These are phyloP conservation scores for Gisinianus flammeolus DNA, from an alignment of 2,888 invertebrate genomes.

Conservation along the genomic window DNA sequence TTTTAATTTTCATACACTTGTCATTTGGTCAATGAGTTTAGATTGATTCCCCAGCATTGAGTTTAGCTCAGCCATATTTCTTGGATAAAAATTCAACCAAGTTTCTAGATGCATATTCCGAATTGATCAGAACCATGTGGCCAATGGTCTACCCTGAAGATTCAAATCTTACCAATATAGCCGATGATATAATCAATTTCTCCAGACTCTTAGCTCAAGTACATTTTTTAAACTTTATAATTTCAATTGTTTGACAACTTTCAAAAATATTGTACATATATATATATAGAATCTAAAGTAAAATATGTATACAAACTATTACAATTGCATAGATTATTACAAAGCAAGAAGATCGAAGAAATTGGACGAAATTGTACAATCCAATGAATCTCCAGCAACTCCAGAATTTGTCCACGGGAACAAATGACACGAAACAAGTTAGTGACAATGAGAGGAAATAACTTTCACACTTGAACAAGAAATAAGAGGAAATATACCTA, in stretches of 20 bases:
- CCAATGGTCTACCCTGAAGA: conserved; percentile 44
- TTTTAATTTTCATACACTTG: background rate
- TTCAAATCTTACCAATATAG: conserved; percentile 65
- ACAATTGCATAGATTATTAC: conserved; percentile 71
- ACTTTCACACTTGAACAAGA: too few relatives aligned
- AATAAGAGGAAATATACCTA: too few relatives aligned
- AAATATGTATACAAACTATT: too few relatives aligned
- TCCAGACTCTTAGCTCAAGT: conserved; percentile 71
- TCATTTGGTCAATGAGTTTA: conserved; percentile 3
- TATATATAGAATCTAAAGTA: too few relatives aligned
- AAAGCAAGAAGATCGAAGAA: conserved; percentile 86
- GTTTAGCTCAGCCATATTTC: conserved; percentile 33
- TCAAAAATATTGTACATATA: too few relatives aligned
- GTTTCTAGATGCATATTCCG: conserved; percentile 44
- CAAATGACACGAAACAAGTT: too few relatives aligned
- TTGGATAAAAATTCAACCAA: conserved; percentile 34
- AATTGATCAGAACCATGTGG: conserved; percentile 45
- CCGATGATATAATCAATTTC: conserved; percentile 69
- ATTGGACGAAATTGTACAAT: conserved; percentile 87
- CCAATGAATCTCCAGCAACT: conserved; percentile 81
- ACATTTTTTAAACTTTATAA: too few relatives aligned
- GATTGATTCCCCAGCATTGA: conserved; percentile 44
- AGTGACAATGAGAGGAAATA: too few relatives aligned
- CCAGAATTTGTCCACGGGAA: conserved; percentile 64
- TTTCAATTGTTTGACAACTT: too few relatives aligned